A percentile compares a stretch with the other conserved stretches of the same genome.
These are phyloP conservation scores for Parascotia fuliginaria DNA, from an alignment of 2,888 invertebrate species.

Conservation along the genomic window DNA sequence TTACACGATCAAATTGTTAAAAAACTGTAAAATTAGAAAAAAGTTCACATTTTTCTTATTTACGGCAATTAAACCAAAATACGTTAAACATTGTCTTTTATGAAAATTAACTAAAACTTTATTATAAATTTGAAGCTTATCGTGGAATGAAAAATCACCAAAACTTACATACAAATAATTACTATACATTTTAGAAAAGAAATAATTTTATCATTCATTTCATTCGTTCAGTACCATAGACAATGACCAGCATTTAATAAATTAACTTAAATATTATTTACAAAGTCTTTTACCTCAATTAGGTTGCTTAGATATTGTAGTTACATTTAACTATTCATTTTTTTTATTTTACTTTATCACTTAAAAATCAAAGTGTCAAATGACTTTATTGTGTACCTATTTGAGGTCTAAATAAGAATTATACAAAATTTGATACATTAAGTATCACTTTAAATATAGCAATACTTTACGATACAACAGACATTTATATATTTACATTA, in stretches of 20 bases:
- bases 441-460: background rate
- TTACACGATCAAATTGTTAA: conserved; percentile 9
- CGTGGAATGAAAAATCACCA: conserved; percentile 45
- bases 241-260: conserved; percentile 45
- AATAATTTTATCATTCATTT: conserved; percentile 24
- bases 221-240: conserved; percentile 22
- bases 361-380: too few relatives aligned
- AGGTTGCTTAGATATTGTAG: too few relatives aligned
- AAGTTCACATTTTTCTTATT: too few relatives aligned
- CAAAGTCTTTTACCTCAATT: conserved; percentile 33
- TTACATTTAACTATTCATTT: background rate
- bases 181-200: conserved; percentile 27
- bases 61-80: too few relatives aligned
- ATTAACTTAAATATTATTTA: conserved; percentile 39
- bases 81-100: background rate
- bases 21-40: background rate
- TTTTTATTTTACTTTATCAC: background rate
- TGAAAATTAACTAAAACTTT: conserved; percentile 10
- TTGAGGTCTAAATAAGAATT: conserved; percentile 1
- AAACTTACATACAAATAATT: conserved; percentile 31
- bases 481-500: background rate
- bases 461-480: background rate
- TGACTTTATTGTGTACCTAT: background rate
- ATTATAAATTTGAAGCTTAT: conserved; percentile 27
- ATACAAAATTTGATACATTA: background rate